Evolutionary conservation across 64 coral and sea anemone species (phyloP).

Genomic region (Actinia equina): DNA sequence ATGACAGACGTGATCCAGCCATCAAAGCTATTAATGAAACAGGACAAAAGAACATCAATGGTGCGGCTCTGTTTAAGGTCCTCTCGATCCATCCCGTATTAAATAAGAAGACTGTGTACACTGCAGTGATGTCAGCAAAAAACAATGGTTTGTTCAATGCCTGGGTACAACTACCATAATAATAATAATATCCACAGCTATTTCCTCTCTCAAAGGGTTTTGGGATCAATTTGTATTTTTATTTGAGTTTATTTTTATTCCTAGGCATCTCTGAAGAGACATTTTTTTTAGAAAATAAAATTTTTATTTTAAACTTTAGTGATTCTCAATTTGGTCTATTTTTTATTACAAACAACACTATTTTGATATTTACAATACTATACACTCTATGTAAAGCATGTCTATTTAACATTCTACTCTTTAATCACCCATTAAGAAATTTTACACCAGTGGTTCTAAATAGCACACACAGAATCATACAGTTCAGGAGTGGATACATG

Average conservation of each 20-base stretch:
- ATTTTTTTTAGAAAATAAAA: too few species aligned
- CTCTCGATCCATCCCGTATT: conserved; percentile 73
- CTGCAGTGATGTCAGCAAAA: conserved; percentile 84
- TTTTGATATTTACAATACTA: neutral
- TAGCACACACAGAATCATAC: too few species aligned
- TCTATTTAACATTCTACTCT: neutral
- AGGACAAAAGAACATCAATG: conserved; percentile 56
- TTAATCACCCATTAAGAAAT: neutral
- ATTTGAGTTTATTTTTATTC: too few species aligned
- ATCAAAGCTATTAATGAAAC: conserved; percentile 63
- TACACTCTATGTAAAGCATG: neutral
- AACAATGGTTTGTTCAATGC: conserved; percentile 69
- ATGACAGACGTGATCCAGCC: conserved; percentile 75
- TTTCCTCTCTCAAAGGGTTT: too few species aligned
- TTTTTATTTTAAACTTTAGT: too few species aligned
- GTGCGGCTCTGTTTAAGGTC: conserved; percentile 53
- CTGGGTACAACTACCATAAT: conserved; percentile 47
- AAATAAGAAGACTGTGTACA: conserved; percentile 66
- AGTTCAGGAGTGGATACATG: too few species aligned
- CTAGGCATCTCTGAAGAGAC: too few species aligned
- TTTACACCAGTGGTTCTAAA: too few species aligned
- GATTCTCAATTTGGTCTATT: neutral
- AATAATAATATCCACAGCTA: too few species aligned
- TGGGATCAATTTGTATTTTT: too few species aligned
- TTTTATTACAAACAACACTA: neutral